Base-by-base conservation (phyloP, 1,140 invertebrate genomes). In the Halictus rubicundus region DNA sequence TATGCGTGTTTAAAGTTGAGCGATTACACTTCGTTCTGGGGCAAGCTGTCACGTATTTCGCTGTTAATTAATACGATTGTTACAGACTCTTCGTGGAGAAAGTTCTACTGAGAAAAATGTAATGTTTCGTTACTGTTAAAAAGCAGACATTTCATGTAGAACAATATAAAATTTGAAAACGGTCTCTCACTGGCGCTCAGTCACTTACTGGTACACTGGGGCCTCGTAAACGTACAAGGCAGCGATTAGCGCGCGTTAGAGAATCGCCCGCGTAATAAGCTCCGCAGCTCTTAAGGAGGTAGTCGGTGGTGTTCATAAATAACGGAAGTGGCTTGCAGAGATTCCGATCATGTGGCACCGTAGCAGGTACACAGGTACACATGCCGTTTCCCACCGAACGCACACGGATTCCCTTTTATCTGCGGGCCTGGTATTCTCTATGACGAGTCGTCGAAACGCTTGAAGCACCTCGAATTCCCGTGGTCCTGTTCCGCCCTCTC, bases 381-480 rank as follows among this genome's bases (percentile, higher is more conserved):
- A 72, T 71, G 73, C 82, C 57, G 65, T 77, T 81, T 68, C 37
- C 69, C 70, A 25, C 73, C 65, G 80, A 52, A 19, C 23, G 69
- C 75, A 68, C 83, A 76, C 65, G 80, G 81, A 86, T 88, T 72
- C 82, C 68, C 86, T 86, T 87, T 90, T 90, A 90, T 85, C 89
- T 79, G 25, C 27, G 68, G 79, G 71, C 81, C 78, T 2, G 10
- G 42, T 89, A 90, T 89, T 84, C 84, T 78, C 88, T 84, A 85
- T 89, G 89, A 90, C 78, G 88, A 88, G 87, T 86, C 83, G 88
- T 87, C 80, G 84, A 80, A 87, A 87, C 72, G 80, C 78, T 57
- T 81, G 76, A 83, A 86, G 82, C 82, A 84, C 49, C 75, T 39
- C 64, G 69, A 87, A 89, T 89, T 89, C 88, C 70, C 86, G 63